A percentile compares a stretch with the other conserved stretches of the same genome.
phyloP scores from a whole-genome alignment of 2,797 vertebrate genomes.

The Gambusia yucatana region DNA sequence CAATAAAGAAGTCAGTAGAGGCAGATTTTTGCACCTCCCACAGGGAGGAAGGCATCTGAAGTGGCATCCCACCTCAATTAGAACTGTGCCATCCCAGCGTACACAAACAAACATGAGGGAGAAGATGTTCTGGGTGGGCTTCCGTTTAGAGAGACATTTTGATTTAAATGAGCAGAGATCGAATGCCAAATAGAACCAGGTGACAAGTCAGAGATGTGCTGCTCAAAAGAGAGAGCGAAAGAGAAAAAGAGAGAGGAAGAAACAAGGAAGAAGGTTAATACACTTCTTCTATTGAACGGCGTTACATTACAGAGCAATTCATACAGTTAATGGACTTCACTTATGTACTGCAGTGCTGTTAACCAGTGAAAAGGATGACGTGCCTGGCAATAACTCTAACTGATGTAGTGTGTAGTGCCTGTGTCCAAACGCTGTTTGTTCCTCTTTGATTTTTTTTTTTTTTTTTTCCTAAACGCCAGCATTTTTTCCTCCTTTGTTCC shows the following conservation, averaged over 20 bases:
- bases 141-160: constrained; percentile 17
- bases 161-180: constrained; percentile 31
- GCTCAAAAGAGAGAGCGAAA: constrained; percentile 10
- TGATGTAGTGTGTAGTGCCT: constrained; percentile 1
- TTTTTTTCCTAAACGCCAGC: neutral
- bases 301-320: constrained; percentile 10
- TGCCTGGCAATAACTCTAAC: constrained; percentile 2
- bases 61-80: constrained; percentile 66
- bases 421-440: neutral
- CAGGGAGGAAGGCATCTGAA: constrained; percentile 65
- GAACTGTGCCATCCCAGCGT: constrained; percentile 39
- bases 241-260: constrained; percentile 2
- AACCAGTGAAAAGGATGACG: constrained; percentile 14
- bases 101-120: constrained; percentile 66
- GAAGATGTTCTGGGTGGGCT: constrained; percentile 1
- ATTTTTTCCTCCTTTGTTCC: constrained; percentile 4
- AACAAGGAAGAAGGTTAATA: constrained; percentile 7
- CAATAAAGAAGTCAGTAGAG: constrained; percentile 74
- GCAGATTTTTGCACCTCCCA: constrained; percentile 54
- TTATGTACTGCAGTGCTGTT: neutral
- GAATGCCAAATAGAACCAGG: constrained; percentile 11
- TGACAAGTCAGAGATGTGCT: constrained; percentile 24
- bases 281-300: neutral
- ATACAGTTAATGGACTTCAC: constrained; percentile 9
- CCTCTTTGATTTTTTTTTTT: neutral